Conservation (phyloP, 1,140 invertebrate genomes). For the Drosophila rufa region DNA sequence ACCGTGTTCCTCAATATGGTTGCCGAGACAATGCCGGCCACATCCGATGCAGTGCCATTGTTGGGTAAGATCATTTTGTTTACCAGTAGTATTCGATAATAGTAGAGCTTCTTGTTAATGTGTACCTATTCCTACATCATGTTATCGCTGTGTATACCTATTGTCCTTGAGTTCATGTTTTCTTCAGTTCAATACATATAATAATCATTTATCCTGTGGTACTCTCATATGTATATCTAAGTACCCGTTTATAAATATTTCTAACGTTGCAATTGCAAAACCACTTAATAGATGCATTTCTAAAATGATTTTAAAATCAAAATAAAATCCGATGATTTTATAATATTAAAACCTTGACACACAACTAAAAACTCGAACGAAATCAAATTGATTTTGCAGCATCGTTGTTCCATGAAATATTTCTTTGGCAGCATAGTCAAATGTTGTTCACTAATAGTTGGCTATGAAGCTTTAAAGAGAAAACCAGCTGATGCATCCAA, state of each 20-base stretch:
- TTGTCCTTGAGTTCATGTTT: slow-evolving; percentile 61
- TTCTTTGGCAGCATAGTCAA: slow-evolving; percentile 63
- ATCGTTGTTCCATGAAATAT: slow-evolving; percentile 35
- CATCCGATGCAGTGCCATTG: slow-evolving; percentile 93
- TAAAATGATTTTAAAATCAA: slow-evolving; percentile 78
- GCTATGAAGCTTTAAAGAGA: slow-evolving; percentile 50
- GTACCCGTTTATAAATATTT: slow-evolving; percentile 40
- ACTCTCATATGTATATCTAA: slow-evolving; percentile 29
- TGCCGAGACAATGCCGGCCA: slow-evolving; percentile 96
- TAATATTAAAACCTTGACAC: slow-evolving; percentile 85
- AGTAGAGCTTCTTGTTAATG: slow-evolving; percentile 53
- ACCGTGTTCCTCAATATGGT: slow-evolving; percentile 99
- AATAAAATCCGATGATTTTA: slow-evolving; percentile 85
- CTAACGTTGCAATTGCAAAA: slow-evolving; percentile 64
- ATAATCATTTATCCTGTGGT: slow-evolving; percentile 31
- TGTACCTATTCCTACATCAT: slow-evolving; percentile 31
- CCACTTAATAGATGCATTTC: slow-evolving; percentile 74
- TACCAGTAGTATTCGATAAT: slow-evolving; percentile 59
- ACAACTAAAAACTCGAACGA: slow-evolving; percentile 51
- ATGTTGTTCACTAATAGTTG: slow-evolving; percentile 16
- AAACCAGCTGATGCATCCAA: slow-evolving; percentile 49
- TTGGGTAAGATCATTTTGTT: slow-evolving; percentile 86
- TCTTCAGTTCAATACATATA: slow-evolving; percentile 39
- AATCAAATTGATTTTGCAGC: slow-evolving; percentile 19
- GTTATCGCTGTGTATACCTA: slow-evolving; percentile 52